These are phyloP conservation scores for Crematogaster levior DNA, from an alignment of 2,888 invertebrate genomes.

Conservation along the genomic window DNA sequence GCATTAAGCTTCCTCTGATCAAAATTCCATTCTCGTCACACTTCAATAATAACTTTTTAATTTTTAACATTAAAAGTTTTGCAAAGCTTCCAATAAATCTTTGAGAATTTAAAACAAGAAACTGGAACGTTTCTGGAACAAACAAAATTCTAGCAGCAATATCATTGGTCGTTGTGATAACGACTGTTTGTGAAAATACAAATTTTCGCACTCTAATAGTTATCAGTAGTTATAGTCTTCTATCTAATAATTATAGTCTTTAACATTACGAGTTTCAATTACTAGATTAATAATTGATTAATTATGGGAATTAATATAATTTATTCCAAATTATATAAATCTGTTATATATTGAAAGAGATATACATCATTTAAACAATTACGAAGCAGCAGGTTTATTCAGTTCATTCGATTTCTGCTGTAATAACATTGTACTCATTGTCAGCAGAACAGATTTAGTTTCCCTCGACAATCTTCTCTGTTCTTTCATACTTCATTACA, in stretches of 20 bases:
- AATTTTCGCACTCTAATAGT: not conserved
- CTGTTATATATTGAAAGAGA: not conserved
- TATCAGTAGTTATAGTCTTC: no score
- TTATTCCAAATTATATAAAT: not conserved
- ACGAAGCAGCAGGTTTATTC: not conserved
- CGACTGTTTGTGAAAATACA: not conserved
- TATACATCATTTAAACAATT: not conserved
- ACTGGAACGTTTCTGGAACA: not conserved
- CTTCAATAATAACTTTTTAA: not conserved
- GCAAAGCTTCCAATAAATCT: not conserved
- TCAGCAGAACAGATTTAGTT: not conserved
- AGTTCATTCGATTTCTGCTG: not conserved
- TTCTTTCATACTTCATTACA: not conserved
- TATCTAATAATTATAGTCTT: no score
- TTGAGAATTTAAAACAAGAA: not conserved
- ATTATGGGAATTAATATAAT: not conserved
- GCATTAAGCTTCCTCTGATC: not conserved
- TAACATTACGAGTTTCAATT: not conserved
- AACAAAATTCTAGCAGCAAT: not conserved
- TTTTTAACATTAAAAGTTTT: not conserved
- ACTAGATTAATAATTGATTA: not conserved
- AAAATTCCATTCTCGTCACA: not conserved
- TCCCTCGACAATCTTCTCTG: not conserved
- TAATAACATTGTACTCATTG: not conserved
- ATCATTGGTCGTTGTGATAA: not conserved